phyloP scores from a whole-genome alignment of 2,888 invertebrate genomes.

The Drosophila demipolita region DNA sequence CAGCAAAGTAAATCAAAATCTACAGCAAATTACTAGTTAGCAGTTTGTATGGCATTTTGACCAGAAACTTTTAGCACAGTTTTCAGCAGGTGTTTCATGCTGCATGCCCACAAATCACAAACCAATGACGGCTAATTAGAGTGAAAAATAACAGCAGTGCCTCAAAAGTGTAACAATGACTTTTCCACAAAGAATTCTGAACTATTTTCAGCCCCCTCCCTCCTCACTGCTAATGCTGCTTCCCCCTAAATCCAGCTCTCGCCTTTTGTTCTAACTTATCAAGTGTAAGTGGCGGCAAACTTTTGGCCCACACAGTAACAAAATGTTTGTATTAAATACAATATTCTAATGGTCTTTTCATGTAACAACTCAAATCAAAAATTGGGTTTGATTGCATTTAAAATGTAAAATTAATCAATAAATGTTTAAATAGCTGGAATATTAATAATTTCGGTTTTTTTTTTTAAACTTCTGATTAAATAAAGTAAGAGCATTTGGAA shows the following conservation, averaged over 20 bases:
- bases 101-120: constrained; percentile 72
- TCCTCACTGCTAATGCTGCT: constrained; percentile 6
- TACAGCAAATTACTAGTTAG: constrained; percentile 52
- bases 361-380: not conserved
- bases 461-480: too few species aligned
- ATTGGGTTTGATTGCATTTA: too few species aligned
- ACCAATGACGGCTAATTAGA: constrained; percentile 79
- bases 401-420: not conserved
- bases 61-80: constrained; percentile 20
- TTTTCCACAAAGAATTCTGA: constrained; percentile 64
- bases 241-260: constrained; percentile 11
- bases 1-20: constrained; percentile 67
- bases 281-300: constrained; percentile 76
- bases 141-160: constrained; percentile 63
- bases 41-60: constrained; percentile 44
- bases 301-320: constrained; percentile 42
- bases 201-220: constrained; percentile 64
- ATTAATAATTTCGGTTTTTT: too few species aligned
- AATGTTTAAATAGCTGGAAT: not conserved
- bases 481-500: too few species aligned
- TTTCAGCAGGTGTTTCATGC: constrained; percentile 42
- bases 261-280: constrained; percentile 74
- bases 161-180: constrained; percentile 70
- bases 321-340: not conserved
- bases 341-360: not conserved